Percentiles rank a stretch among this genome's conserved stretches.
phyloP scores from a whole-genome alignment of 2,797 vertebrate genomes.

The Nothura maculosa region DNA sequence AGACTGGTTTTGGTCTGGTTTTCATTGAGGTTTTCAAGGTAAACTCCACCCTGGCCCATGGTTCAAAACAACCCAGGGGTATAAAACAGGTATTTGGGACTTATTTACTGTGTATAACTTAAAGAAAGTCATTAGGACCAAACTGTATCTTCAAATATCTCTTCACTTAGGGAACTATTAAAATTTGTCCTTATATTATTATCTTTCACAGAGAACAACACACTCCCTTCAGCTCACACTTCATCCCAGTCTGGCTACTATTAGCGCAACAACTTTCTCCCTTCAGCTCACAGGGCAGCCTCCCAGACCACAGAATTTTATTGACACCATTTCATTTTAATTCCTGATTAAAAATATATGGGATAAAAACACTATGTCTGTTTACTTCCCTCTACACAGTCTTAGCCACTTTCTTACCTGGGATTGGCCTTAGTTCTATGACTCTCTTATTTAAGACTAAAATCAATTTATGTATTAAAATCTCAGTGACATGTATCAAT shows the following conservation, averaged over 20 bases:
- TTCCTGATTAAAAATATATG: slow-evolving; percentile 13
- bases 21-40: slow-evolving; percentile 19
- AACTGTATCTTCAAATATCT: slow-evolving; percentile 1
- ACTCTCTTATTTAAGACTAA: not conserved
- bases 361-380: not conserved
- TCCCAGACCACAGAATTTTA: slow-evolving; percentile 2
- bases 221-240: not conserved
- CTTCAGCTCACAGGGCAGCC: not conserved
- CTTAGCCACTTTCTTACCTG: not conserved
- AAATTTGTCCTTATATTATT: slow-evolving; percentile 32
- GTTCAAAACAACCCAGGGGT: not conserved
- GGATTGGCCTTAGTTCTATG: not conserved
- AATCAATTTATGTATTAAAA: not conserved
- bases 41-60: not conserved
- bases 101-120: not conserved
- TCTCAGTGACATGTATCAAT: not conserved
- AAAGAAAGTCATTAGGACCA: slow-evolving; percentile 21
- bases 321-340: slow-evolving; percentile 17
- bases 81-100: not conserved
- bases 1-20: not conserved
- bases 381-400: not conserved
- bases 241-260: not conserved
- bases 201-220: slow-evolving; percentile 7
- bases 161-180: slow-evolving; percentile 30
- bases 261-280: not conserved